Evolutionary conservation across 1,140 invertebrate species (phyloP), one percentile per base, ranked within the genome.

Genomic region (Monomorium pharaonis): DNA sequence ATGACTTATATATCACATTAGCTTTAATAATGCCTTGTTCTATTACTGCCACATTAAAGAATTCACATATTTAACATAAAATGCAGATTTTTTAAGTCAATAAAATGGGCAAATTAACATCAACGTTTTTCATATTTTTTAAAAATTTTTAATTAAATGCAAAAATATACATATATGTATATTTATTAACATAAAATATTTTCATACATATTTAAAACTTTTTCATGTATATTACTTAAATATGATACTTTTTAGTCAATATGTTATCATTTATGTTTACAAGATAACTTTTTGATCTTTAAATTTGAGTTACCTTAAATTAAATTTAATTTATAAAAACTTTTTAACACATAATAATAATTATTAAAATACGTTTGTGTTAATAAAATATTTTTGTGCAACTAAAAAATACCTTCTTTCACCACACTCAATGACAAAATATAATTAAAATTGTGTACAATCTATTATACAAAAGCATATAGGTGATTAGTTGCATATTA

Each of bases 321-420:
- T 24, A 16, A 24, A 21, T 69, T 69, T 44, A 1, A 69, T 69
- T 16, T 12, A 6, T 44, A 12, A 10, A 44, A 12, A 44, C 10
- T 44, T 44, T 7, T 12, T 7, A 12, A 2, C 12, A 44, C 1
- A 58, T 44, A 44, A 62, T 62, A 37, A 2, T 37, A 3, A 37
- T 37, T n/a, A n/a, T n/a, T n/a, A n/a, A 37, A 37, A 37, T 37
- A 0, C 4, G 37, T 37, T 37, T 37, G 37, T 37, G 37, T 37
- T 37, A 37, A 6, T 37, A 2, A 44, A n/a, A 7, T 60, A 44
- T n/a, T n/a, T n/a, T n/a, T 77, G 1, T 47, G 12, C 0, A 47
- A 62, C 4, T 2, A 77, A 56, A 67, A 65, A 90, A 58, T 86
- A 85, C 81, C 87, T 91, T 91, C 85, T 89, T 91, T 89, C 83